These are phyloP conservation scores for Oceanodroma leucorhoa DNA, from an alignment of 2,797 vertebrate species.

Conservation along the genomic window DNA sequence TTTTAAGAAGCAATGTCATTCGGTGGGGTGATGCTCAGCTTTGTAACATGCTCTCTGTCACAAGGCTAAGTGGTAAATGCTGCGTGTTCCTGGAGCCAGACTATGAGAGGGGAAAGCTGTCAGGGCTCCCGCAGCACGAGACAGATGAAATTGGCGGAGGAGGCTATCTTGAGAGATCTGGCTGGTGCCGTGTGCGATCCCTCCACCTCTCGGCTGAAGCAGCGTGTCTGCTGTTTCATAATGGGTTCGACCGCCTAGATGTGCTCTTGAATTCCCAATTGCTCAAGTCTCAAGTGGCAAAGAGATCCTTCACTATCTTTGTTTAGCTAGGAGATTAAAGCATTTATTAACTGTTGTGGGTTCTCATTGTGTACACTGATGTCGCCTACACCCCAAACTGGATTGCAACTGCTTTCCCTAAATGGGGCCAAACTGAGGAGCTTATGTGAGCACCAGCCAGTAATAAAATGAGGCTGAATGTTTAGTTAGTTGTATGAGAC, in stretches of 20 bases:
- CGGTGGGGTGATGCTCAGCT: background rate
- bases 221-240: accelerated
- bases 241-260: background rate
- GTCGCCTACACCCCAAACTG: background rate
- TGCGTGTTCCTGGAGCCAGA: background rate
- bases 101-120: background rate
- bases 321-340: background rate
- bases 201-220: background rate
- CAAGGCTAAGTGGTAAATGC: background rate
- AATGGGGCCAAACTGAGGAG: background rate
- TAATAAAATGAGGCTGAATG: background rate
- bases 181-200: accelerated
- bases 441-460: background rate
- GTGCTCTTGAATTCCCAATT: background rate
- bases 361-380: background rate
- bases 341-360: background rate
- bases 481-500: background rate
- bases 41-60: background rate
- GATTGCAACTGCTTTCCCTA: background rate
- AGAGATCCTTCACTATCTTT: background rate
- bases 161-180: background rate
- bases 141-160: background rate
- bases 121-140: background rate
- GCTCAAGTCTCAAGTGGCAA: background rate
- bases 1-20: background rate